Percentiles rank a stretch among this genome's conserved stretches.
These are phyloP conservation scores for Leptinotarsa defecta DNA, from an alignment of 1,140 invertebrate genomes.

Conservation along the genomic window DNA sequence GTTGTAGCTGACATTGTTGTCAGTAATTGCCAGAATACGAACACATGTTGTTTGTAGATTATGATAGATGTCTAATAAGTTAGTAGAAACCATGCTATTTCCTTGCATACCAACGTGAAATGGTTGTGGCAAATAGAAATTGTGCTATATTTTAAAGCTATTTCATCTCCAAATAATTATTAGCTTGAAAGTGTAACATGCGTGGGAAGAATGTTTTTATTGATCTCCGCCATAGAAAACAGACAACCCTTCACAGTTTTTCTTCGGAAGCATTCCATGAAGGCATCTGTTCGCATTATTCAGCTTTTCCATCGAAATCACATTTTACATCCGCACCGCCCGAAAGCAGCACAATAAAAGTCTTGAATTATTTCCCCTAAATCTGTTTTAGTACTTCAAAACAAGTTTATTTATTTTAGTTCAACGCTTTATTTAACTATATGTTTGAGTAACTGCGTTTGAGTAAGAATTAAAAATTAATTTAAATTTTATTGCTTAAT, in stretches of 20 bases:
- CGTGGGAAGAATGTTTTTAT: neutral
- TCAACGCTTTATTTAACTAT: constrained; percentile 15
- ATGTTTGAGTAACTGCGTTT: constrained; percentile 29
- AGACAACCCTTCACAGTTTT: too few species aligned
- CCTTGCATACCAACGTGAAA: too few species aligned
- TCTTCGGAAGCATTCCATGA: neutral
- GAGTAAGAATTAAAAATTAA: constrained; percentile 31
- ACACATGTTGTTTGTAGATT: too few species aligned
- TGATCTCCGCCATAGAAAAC: neutral
- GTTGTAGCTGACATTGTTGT: too few species aligned
- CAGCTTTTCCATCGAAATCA: neutral
- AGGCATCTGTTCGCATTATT: neutral
- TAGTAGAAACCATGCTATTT: too few species aligned
- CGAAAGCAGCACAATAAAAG: constrained; percentile 5
- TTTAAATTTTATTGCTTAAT: constrained; percentile 33
- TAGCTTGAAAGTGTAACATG: neutral
- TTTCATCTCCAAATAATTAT: too few species aligned
- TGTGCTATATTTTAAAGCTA: too few species aligned
- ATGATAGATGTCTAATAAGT: too few species aligned
- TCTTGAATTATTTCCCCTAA: constrained; percentile 11
- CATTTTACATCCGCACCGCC: neutral
- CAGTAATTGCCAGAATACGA: too few species aligned
- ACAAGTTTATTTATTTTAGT: constrained; percentile 25
- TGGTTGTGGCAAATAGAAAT: too few species aligned
- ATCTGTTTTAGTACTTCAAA: constrained; percentile 19